Percentiles rank a stretch among this genome's conserved stretches.
phyloP scores from a whole-genome alignment of 1,140 invertebrate genomes.

The Drosophila paulistorum region DNA sequence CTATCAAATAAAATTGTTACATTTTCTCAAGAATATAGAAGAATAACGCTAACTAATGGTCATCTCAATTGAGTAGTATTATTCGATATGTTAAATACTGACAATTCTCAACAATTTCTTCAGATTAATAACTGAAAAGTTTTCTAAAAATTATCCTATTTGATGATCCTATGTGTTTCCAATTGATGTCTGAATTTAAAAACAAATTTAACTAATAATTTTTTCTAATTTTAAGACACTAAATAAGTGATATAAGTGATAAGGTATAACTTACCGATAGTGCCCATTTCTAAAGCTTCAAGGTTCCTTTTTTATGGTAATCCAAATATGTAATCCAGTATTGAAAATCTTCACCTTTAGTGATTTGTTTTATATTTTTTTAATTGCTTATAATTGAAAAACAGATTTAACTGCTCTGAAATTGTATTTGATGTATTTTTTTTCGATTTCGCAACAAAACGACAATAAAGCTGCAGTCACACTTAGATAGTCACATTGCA shows the following conservation, averaged over 20 bases:
- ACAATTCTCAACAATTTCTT: no score
- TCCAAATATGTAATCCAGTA: constrained; percentile 46
- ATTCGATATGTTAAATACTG: no score
- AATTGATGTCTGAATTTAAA: no score
- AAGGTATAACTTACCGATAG: constrained; percentile 57
- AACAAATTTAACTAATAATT: no score
- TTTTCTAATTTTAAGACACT: no score
- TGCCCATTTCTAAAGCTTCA: constrained; percentile 56
- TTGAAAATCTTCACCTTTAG: background rate
- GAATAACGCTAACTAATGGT: no score
- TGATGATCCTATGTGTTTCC: no score
- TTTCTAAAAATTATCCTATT: no score
- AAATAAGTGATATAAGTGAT: background rate
- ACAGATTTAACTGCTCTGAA: constrained; percentile 3
- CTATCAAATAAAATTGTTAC: no score
- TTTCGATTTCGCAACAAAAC: constrained; percentile 45
- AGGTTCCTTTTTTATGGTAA: constrained; percentile 29
- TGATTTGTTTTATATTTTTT: background rate
- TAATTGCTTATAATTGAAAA: background rate
- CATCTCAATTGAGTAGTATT: no score
- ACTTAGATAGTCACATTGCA: constrained; percentile 75
- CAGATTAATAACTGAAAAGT: no score
- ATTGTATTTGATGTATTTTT: background rate
- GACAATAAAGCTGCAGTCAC: constrained; percentile 41
- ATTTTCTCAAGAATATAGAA: no score